Evolutionary conservation across 1,140 invertebrate genomes (phyloP), one percentile per base, ranked within the genome.

Genomic region (Reticulitermes speratus): DNA sequence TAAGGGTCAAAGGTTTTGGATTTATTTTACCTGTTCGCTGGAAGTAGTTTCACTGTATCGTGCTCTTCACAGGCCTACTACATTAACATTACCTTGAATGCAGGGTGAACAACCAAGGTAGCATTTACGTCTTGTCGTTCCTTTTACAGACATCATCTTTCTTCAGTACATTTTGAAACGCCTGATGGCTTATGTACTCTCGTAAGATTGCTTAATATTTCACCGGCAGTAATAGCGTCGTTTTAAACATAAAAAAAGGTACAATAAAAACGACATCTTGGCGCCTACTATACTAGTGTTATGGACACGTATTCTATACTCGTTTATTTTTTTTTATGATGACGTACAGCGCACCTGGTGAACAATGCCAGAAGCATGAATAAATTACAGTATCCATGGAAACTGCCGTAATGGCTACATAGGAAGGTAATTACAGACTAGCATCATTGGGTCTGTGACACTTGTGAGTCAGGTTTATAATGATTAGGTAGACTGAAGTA

Each of bases 171-270:
- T 75, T 75, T 75, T 75, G 65, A 75, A 75, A 30, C 65, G 7
- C 65, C n/a, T 75, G 65, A 75, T 75, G 65, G 25, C 25, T 75
- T 30, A 30, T 75, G n/a, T 30, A 30, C 25, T 75, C 65, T 0
- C 65, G 65, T 75, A 75, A 75, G 65, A 75, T 75, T 75, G 65
- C n/a, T 75, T 75, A 75, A 30, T 75, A 75, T 75, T 75, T 75
- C 65, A 75, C 65, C 65, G 25, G 25, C 9, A 75, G n/a, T 75
- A 75, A 75, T 75, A 25, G 30, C n/a, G 65, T 75, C 30, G 65
- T 30, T 75, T n/a, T 3, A 30, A 75, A 75, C 65, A 75, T 75
- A 75, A 75, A 75, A 75, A 21, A 75, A 8, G n/a, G n/a, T n/a
- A 75, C n/a, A 30, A 75, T 75, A 75, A 75, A 75, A 75, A 30